Conservation (phyloP, 2,797 vertebrate species). For the Amniataba percoides region DNA sequence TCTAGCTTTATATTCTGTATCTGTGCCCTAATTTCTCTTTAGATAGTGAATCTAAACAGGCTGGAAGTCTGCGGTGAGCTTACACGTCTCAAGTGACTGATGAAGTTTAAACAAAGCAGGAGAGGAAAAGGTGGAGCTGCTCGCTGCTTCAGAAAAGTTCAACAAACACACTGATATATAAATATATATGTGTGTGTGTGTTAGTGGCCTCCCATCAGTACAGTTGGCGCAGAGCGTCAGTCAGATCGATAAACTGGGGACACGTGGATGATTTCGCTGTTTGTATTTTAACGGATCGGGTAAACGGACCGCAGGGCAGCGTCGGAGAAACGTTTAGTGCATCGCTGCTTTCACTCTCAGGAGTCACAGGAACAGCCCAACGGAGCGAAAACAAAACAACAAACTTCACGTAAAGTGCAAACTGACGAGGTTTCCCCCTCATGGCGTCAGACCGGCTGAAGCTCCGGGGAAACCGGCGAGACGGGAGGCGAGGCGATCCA, state of each 20-base stretch:
- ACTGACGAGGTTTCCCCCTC: slow-evolving; percentile 55
- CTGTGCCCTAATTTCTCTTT: not conserved
- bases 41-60: not conserved
- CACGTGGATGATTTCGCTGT: not conserved
- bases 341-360: slow-evolving; percentile 1
- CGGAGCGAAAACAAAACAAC: slow-evolving; percentile 11
- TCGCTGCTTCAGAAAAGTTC: too few species aligned
- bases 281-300: slow-evolving; percentile 3
- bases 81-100: too few species aligned
- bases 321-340: not conserved
- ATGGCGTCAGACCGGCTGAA: slow-evolving; percentile 77
- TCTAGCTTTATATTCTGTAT: not conserved
- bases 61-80: not conserved
- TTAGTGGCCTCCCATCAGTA: not conserved
- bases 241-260: not conserved
- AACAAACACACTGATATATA: too few species aligned
- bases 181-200: too few species aligned
- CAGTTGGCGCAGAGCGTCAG: not conserved
- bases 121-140: too few species aligned
- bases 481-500: not conserved
- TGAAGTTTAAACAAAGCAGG: too few species aligned
- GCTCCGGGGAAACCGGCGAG: slow-evolving; percentile 58
- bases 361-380: slow-evolving; percentile 23
- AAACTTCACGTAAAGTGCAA: slow-evolving; percentile 75
- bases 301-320: not conserved